These are phyloP conservation scores for Hemistola chrysoprasaria DNA, from an alignment of 2,888 invertebrate genomes.

Conservation along the genomic window DNA sequence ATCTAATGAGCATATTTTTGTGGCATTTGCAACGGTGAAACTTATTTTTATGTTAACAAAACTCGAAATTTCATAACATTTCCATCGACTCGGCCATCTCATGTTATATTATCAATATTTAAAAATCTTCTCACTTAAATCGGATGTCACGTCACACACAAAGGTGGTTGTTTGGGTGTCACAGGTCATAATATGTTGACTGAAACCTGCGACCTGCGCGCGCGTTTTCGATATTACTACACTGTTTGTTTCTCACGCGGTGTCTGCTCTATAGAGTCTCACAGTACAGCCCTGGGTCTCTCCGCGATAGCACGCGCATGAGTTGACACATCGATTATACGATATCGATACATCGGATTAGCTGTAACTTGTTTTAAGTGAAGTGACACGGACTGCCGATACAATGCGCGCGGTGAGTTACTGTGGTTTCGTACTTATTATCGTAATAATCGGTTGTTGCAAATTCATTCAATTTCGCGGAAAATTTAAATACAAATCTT, in stretches of 20 bases:
- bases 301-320: slow-evolving; percentile 48
- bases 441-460: too few relatives aligned
- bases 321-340: slow-evolving; percentile 25
- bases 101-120: slow-evolving; percentile 1
- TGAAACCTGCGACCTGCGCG: too few relatives aligned
- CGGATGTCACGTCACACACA: slow-evolving; percentile 47
- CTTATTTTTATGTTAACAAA: too few relatives aligned
- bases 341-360: slow-evolving; percentile 26
- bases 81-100: too few relatives aligned
- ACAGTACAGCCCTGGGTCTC: slow-evolving; percentile 51
- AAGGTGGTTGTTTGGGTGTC: slow-evolving; percentile 48
- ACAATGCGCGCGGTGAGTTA: slow-evolving; percentile 72
- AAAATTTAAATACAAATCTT: too few relatives aligned
- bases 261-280: slow-evolving; percentile 14
- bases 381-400: slow-evolving; percentile 43
- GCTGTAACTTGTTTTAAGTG: slow-evolving; percentile 25
- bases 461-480: too few relatives aligned
- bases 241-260: slow-evolving; percentile 37
- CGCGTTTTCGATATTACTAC: too few relatives aligned
- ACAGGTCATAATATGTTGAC: slow-evolving; percentile 1
- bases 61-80: too few relatives aligned
- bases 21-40: too few relatives aligned
- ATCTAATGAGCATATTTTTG: too few relatives aligned
- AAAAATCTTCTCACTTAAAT: slow-evolving; percentile 14
- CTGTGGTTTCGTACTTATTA: slow-evolving; percentile 34